Base-by-base conservation (phyloP, 2,797 vertebrate genomes). In the Argyrosomus regius region DNA sequence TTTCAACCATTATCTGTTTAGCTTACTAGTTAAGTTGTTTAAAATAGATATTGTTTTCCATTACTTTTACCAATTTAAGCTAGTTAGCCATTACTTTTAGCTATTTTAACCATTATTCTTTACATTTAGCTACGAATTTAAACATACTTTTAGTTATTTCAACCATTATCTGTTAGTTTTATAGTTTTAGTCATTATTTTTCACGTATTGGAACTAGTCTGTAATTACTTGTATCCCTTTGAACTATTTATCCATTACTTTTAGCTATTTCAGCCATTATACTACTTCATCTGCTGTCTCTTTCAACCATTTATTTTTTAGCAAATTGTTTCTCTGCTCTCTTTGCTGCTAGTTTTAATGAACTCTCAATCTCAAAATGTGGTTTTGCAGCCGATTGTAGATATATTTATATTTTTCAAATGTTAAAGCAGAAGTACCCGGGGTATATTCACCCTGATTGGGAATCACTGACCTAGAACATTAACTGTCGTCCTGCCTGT, bases 381-480 rank as follows among this genome's bases (percentile, higher is more conserved):
- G n/a, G 10, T 31, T n/a, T 59, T 41, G 11, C 46, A 52, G 26
- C 8, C 58, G 13, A 22, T 31, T 45, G 6, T 35, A 3, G 9
- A 26, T 24, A 28, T 52, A 26, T 24, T 20, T 52, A 13, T 31
- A 7, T 56, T 22, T 46, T 43, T n/a, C 3, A 20, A 12, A 39
- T 39, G 35, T 39, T 39, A 39, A 9, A 39, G 14, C 24, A 49
- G n/a, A 56, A 5, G 11, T 41, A 17, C 16, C 1, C 20, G 48
- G 17, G 48, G 52, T 74, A 26, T 31, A 68, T 9, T 13, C 56
- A 66, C 43, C 28, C 18, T 52, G 26, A 35, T 59, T 75, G 43
- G 49, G 26, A 68, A 16, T 65, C 13, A 5, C 39, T 75, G 62
- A 83, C 48, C 72, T 64, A 39, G 50, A 82, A 73, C 24, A 60